Conservation (phyloP, 2,797 vertebrate genomes). For the Erpetoichthys calabaricus region DNA sequence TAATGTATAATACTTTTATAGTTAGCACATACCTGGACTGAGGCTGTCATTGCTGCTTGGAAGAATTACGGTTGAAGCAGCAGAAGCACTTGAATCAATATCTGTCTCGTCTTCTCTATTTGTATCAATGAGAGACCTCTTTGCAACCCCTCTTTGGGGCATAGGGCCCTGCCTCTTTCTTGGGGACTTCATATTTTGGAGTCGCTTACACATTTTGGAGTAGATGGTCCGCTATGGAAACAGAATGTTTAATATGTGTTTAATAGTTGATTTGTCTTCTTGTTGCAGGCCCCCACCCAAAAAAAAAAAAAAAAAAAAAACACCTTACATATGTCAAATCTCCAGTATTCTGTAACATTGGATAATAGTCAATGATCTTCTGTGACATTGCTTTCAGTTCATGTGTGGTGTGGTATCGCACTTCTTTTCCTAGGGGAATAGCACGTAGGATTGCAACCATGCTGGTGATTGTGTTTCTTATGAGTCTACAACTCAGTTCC, state of each 20-base stretch:
- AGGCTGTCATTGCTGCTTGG: no score
- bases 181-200: slow-evolving; percentile 19
- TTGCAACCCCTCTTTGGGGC: slow-evolving; percentile 12
- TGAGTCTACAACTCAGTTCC: slow-evolving; percentile 16
- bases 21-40: no score
- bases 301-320: no score
- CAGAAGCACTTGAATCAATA: no score
- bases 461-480: slow-evolving; percentile 20
- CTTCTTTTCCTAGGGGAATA: slow-evolving; percentile 18
- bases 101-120: no score
- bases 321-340: slow-evolving; percentile 6
- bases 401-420: slow-evolving; percentile 9
- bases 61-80: no score
- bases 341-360: slow-evolving; percentile 6
- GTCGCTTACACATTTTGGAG: slow-evolving; percentile 17
- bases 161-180: slow-evolving; percentile 16
- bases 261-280: no score
- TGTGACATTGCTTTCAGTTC: slow-evolving; percentile 13
- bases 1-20: no score
- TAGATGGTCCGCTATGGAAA: no score
- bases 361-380: slow-evolving; percentile 12
- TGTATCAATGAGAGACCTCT: slow-evolving; percentile 1
- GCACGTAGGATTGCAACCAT: slow-evolving; percentile 20
- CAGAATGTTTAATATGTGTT: background rate
- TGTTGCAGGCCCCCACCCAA: no score